A percentile compares a stretch with the other conserved stretches of the same genome.
Evolutionary conservation across 2,797 vertebrate species (phyloP).

Genomic region (Lindbergichthys nudifrons): DNA sequence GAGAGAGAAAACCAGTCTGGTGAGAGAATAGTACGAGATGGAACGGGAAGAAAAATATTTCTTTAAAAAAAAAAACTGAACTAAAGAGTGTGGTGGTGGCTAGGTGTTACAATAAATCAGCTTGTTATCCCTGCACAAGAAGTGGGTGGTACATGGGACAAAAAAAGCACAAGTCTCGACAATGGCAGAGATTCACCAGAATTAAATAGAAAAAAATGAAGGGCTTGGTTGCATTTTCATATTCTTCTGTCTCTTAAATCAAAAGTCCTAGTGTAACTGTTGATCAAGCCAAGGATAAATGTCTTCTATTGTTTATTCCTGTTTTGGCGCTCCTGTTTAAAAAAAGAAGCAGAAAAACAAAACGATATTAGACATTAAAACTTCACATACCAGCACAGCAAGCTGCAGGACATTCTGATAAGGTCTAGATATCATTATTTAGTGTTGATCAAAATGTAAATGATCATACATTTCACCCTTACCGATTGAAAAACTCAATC

Average conservation of each 20-base stretch:
- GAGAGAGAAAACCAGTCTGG: conserved; percentile 79
- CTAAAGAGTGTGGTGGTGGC: conserved; percentile 70
- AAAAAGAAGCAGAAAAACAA: conserved; percentile 44
- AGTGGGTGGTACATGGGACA: conserved; percentile 83
- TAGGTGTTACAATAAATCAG: conserved; percentile 86
- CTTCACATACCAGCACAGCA: conserved; percentile 4
- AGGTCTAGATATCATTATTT: background rate
- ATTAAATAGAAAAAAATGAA: conserved; percentile 79
- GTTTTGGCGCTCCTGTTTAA: conserved; percentile 93
- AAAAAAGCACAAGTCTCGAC: conserved; percentile 87
- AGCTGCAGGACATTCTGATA: conserved; percentile 7
- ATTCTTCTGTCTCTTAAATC: conserved; percentile 86
- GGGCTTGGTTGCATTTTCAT: conserved; percentile 81
- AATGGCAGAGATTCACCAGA: conserved; percentile 88
- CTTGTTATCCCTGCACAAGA: conserved; percentile 90
- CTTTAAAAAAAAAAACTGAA: conserved; percentile 36
- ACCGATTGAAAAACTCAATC: background rate
- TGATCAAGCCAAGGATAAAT: conserved; percentile 86
- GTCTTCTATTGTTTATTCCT: conserved; percentile 93
- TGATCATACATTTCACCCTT: background rate
- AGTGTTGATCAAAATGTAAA: conserved; percentile 2
- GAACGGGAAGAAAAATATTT: conserved; percentile 62
- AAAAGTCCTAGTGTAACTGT: conserved; percentile 85
- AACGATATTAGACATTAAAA: conserved; percentile 26
- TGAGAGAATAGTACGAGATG: conserved; percentile 76